Base-by-base conservation (phyloP, 2,113 vertebrate species). In the Phoxinus phoxinus region DNA sequence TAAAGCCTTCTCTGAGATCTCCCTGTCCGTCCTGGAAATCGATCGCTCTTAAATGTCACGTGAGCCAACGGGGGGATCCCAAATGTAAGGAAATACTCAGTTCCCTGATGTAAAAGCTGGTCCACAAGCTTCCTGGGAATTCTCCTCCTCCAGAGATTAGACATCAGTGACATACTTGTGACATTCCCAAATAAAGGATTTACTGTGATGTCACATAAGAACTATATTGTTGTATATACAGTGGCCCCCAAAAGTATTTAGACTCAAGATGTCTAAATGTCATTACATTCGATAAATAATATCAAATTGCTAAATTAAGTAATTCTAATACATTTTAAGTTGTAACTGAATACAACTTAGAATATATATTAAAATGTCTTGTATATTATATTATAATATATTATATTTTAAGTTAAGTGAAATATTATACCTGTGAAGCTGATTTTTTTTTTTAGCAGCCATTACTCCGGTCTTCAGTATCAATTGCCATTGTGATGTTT, bases 21-120 rank as follows among this genome's bases (percentile, higher is more conserved):
- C 17, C 27, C 48, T 25, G 23, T 23, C 44, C 7, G 23, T 30
- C 48, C 3, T 58, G 77, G 41, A 86, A 86, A 61, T 59, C n/a
- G 1, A 51, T 58, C 10, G 6, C 74, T 30, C 53, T 74, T 44
- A 51, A 75, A 71, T 56, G 15, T 67, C 32, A 15, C 2, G 37
- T 86, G 77, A 72, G 21, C 59, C 56, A 81, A 27, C 17, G 4
- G 56, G 84, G 65, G 46, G 35, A 48, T 44, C 63, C 93, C 93
- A 92, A 13, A 9, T 69, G 63, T 69, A 82, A 48, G 7, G 44
- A 69, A 51, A 44, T 58, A 27, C 77, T 80, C 76, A 8, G 53
- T 79, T 37, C 21, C n/a, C 58, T 63, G 30, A 44, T 46, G 77
- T 44, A 46, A 63, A 80, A 44, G 37, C 58, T 0, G 4, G 9